Conservation (phyloP, 2,113 vertebrate species). For the Sardina pilchardus region DNA sequence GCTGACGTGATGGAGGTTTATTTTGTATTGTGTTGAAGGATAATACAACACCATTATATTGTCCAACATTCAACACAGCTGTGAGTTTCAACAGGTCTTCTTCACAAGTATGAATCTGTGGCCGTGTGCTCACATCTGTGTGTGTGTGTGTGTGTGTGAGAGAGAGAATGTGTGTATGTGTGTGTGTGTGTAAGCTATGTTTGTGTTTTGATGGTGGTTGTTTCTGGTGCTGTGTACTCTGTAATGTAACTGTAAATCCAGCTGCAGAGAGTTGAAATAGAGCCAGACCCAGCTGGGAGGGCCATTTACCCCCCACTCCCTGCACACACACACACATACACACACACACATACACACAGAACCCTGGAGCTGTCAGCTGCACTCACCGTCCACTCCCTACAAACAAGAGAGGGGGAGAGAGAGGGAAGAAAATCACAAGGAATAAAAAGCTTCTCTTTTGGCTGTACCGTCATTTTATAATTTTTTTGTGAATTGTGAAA, state of each 20-base stretch:
- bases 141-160: constrained; percentile 6
- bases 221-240: neutral
- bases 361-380: neutral
- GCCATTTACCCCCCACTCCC: neutral
- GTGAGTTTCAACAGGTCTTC: neutral
- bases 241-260: neutral
- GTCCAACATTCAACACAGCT: neutral
- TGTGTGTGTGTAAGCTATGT: neutral
- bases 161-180: neutral
- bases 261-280: neutral
- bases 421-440: no score
- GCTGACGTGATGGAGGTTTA: neutral
- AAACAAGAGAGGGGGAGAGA: neutral
- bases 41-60: neutral
- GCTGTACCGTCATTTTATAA: no score
- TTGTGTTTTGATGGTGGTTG: neutral
- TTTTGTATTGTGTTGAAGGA: neutral
- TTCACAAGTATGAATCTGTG: neutral
- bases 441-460: no score
- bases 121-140: neutral
- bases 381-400: neutral
- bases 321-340: neutral
- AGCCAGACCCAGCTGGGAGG: constrained; percentile 2
- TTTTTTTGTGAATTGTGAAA: neutral
- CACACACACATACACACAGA: neutral